phyloP scores from a whole-genome alignment of 2,888 invertebrate species.

The Limnephilus auricula region DNA sequence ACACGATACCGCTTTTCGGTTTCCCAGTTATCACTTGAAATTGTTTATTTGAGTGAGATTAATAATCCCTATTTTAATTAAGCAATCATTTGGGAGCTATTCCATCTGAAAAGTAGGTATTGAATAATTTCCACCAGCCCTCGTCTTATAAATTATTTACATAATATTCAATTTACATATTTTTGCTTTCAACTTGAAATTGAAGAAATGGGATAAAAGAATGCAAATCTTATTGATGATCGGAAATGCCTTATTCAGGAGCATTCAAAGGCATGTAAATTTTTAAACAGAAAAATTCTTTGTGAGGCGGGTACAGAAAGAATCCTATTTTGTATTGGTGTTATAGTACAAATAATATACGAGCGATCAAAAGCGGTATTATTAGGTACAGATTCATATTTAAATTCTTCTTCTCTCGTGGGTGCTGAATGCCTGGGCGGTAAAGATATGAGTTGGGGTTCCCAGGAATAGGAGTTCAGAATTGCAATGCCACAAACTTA shows the following conservation, averaged over 20 bases:
- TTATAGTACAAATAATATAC: background rate
- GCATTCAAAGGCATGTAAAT: conserved; percentile 5
- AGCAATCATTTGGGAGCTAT: background rate
- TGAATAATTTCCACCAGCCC: background rate
- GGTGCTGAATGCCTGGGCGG: background rate
- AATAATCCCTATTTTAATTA: background rate
- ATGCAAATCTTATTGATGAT: conserved; percentile 23
- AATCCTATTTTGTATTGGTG: background rate
- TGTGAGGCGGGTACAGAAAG: background rate
- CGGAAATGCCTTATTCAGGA: conserved; percentile 19
- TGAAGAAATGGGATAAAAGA: conserved; percentile 25
- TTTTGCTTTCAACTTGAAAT: conserved; percentile 26
- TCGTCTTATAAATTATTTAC: conserved; percentile 9
- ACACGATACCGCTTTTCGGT: background rate
- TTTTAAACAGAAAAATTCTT: background rate
- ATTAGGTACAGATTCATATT: background rate
- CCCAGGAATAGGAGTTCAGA: background rate
- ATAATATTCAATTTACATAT: conserved; percentile 22
- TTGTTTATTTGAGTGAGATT: background rate
- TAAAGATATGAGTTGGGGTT: background rate
- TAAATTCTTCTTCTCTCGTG: background rate
- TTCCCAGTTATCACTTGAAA: background rate
- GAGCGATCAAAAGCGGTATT: background rate
- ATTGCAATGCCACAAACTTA: background rate
- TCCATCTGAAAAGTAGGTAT: background rate